Conservation (phyloP, 2,888 invertebrate species). For the Hirtodrosophila duncani region DNA sequence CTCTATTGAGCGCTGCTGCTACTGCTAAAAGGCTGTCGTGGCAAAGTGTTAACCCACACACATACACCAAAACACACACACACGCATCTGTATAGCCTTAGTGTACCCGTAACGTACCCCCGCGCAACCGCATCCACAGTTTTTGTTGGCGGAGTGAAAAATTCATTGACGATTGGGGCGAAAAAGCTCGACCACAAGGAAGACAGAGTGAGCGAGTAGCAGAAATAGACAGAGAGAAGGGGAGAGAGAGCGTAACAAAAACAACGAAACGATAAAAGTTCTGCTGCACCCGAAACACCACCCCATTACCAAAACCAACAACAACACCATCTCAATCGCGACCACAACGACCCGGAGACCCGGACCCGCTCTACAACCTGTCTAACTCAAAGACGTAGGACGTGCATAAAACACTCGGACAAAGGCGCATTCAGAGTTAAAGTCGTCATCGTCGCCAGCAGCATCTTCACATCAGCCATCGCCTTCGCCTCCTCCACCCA, state of each 20-base stretch:
- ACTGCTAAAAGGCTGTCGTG: conserved; percentile 66
- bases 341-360: conserved; percentile 13
- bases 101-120: conserved; percentile 34
- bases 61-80: conserved; percentile 30
- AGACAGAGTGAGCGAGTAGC: conserved; percentile 8
- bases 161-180: conserved; percentile 60
- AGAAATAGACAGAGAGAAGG: conserved; percentile 4
- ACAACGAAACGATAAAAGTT: conserved; percentile 58
- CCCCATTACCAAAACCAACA: conserved; percentile 10
- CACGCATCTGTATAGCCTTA: too few relatives aligned
- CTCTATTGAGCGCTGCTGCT: conserved; percentile 39
- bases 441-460: conserved; percentile 29
- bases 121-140: conserved; percentile 18
- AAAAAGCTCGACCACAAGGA: conserved; percentile 35
- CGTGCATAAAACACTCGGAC: too few relatives aligned
- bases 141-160: conserved; percentile 41
- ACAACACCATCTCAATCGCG: conserved; percentile 8
- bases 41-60: conserved; percentile 60
- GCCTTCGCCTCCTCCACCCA: too few relatives aligned
- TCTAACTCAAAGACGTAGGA: conserved; percentile 36
- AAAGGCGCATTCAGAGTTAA: too few relatives aligned
- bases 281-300: conserved; percentile 49
- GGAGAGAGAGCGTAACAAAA: conserved; percentile 49
- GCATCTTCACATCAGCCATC: too few relatives aligned
- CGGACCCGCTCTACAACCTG: conserved; percentile 23